A percentile compares a stretch with the other conserved stretches of the same genome.
phyloP scores from a whole-genome alignment of 2,888 invertebrate genomes.

The Eupeodes luniger region DNA sequence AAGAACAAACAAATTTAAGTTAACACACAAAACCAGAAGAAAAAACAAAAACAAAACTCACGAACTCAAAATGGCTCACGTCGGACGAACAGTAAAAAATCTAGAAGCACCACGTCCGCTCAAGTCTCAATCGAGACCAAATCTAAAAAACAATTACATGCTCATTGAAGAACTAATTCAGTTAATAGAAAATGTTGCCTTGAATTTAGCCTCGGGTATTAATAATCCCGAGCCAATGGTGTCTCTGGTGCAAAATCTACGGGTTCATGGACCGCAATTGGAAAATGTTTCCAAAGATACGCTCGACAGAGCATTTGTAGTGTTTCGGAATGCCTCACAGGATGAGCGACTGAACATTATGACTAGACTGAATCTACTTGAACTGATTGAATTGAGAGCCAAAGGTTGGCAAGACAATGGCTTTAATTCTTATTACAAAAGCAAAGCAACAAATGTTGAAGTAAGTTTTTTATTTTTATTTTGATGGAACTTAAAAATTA shows the following conservation, averaged over 20 bases:
- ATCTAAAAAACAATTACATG: conserved; percentile 82
- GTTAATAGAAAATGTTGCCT: conserved; percentile 92
- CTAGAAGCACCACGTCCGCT: conserved; percentile 90
- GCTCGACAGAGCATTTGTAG: conserved; percentile 92
- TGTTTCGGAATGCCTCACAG: conserved; percentile 95
- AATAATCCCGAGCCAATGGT: conserved; percentile 90
- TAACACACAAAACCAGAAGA: conserved; percentile 51
- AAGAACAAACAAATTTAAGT: conserved; percentile 51
- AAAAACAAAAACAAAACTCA: conserved; percentile 35
- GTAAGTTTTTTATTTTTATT: conserved; percentile 77
- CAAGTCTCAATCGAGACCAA: conserved; percentile 86
- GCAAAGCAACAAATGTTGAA: conserved; percentile 87
- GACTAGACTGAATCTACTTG: conserved; percentile 94
- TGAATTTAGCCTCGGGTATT: conserved; percentile 89
- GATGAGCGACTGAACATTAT: conserved; percentile 93
- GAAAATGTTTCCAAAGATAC: conserved; percentile 94
- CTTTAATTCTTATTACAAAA: conserved; percentile 93
- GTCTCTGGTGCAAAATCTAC: conserved; percentile 91
- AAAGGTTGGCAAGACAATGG: conserved; percentile 95
- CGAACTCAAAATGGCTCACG: conserved; percentile 84
- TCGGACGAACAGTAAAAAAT: conserved; percentile 89
- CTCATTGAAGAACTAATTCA: conserved; percentile 92
- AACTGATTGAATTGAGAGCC: conserved; percentile 96
- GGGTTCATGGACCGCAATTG: conserved; percentile 91
- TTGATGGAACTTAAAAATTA: background rate